Conservation (phyloP, 2,888 invertebrate species). For the Junonia oenone region DNA sequence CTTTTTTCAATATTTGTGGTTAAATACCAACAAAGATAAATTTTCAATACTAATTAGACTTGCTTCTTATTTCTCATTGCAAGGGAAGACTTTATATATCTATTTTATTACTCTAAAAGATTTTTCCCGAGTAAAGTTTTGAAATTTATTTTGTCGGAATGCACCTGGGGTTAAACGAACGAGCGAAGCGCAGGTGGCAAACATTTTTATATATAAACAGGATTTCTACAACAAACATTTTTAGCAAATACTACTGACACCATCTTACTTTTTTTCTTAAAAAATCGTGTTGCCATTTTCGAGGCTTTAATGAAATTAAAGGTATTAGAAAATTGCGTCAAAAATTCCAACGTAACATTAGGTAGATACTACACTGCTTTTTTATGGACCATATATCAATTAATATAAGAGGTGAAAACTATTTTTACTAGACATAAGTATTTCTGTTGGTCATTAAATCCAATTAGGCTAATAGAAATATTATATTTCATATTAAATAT, state of each 20-base stretch:
- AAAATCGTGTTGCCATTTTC: neutral
- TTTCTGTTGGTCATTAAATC: no score
- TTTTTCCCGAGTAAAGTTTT: slow-evolving; percentile 6
- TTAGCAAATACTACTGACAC: neutral
- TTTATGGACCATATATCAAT: no score
- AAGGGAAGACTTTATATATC: neutral
- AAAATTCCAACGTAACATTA: no score
- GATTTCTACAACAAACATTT: slow-evolving; percentile 1
- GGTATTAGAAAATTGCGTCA: no score
- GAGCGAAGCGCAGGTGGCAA: slow-evolving; percentile 9
- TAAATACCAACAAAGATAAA: neutral
- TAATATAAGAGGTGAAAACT: no score
- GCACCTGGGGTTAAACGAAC: slow-evolving; percentile 8
- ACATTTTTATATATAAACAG: slow-evolving; percentile 1
- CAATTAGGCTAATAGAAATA: no score
- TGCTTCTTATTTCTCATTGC: neutral
- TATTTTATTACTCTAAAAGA: neutral
- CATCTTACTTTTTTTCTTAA: neutral
- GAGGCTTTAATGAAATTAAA: no score
- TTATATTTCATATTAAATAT: no score
- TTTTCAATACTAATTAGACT: neutral
- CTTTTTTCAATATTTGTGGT: no score
- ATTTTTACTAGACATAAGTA: no score
- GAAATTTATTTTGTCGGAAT: slow-evolving; percentile 6
- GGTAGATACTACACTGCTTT: no score